Percentiles rank a stretch among this genome's conserved stretches.
Evolutionary conservation across 2,113 vertebrate species (phyloP).

Genomic region (Vulpes lagopus): DNA sequence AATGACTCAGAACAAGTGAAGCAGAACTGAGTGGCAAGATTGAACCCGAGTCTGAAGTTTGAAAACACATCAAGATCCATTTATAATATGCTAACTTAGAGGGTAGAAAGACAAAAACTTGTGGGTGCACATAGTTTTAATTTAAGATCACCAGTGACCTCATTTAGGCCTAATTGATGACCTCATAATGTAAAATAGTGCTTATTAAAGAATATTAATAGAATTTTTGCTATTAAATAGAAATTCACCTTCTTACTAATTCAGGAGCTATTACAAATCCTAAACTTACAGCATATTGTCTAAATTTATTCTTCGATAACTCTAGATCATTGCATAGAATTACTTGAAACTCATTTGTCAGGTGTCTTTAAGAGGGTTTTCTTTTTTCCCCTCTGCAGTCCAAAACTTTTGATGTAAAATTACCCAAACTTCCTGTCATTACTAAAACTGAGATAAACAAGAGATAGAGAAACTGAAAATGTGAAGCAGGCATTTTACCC

Average conservation of each 20-base stretch:
- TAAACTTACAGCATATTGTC: slow-evolving; percentile 25
- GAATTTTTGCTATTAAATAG: slow-evolving; percentile 44
- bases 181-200: neutral
- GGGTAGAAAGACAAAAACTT: neutral
- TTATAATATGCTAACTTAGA: neutral
- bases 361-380: neutral
- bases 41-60: slow-evolving; percentile 36
- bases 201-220: neutral
- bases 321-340: neutral
- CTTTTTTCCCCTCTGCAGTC: neutral
- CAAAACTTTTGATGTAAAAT: neutral
- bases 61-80: neutral
- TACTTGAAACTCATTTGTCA: neutral
- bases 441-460: neutral
- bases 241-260: slow-evolving; percentile 38
- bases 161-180: neutral
- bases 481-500: neutral
- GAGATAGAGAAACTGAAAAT: neutral
- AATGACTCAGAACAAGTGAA: slow-evolving; percentile 29
- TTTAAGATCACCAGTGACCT: neutral
- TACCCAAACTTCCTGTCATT: neutral
- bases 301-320: slow-evolving; percentile 38
- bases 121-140: neutral
- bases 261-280: neutral
- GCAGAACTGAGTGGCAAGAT: neutral